These are phyloP conservation scores for Coregonus clupeaformis DNA, from an alignment of 2,113 vertebrate genomes.

Conservation along the genomic window DNA sequence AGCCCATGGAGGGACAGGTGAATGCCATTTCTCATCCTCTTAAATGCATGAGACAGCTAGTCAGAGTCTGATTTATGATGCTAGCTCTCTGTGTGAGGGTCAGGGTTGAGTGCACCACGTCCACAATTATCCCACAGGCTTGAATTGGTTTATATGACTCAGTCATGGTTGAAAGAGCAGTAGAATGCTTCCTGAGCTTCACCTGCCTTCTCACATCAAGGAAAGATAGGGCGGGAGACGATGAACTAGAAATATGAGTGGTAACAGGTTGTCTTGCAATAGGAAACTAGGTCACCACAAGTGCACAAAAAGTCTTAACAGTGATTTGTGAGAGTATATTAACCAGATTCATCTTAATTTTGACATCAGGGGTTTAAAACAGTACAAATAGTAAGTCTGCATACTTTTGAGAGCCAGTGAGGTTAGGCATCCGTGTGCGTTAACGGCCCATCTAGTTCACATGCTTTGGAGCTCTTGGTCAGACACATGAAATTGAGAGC, in stretches of 20 bases:
- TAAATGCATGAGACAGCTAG: constrained; percentile 47
- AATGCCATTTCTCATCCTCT: constrained; percentile 36
- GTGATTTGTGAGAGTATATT: not conserved
- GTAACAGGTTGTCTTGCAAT: not conserved
- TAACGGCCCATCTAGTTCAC: not conserved
- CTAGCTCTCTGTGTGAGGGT: constrained; percentile 15
- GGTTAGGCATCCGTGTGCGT: not conserved
- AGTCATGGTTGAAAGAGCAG: not conserved
- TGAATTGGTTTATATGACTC: not conserved
- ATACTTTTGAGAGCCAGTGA: not conserved
- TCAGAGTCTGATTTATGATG: constrained; percentile 43
- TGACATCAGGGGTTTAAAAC: not conserved
- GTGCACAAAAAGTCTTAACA: no score
- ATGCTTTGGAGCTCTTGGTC: not conserved
- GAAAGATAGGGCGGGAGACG: not conserved
- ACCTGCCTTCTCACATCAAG: not conserved
- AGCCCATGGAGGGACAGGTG: constrained; percentile 15
- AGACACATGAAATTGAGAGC: not conserved
- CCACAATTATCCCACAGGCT: not conserved
- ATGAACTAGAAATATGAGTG: not conserved
- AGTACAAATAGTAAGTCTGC: not conserved
- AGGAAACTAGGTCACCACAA: no score
- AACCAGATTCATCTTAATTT: not conserved
- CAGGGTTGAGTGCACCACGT: constrained; percentile 4
- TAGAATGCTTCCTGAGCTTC: not conserved